A percentile compares a stretch with the other conserved stretches of the same genome.
Evolutionary conservation across 2,113 vertebrate species (phyloP).

Genomic region (Hippolais icterina): DNA sequence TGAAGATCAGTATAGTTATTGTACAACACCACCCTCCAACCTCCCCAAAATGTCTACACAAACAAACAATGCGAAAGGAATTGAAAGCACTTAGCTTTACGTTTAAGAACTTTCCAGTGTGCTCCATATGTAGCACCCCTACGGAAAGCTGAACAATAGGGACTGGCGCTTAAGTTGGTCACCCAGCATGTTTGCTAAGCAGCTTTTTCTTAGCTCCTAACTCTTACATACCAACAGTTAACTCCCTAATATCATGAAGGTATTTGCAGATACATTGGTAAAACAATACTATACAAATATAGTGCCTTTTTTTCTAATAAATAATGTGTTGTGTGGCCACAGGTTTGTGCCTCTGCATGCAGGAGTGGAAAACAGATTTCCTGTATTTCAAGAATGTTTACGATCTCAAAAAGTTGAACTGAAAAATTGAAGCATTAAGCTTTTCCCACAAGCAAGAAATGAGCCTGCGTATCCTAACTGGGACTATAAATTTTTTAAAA

Average conservation of each 20-base stretch:
- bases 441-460: neutral
- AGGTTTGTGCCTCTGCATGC: neutral
- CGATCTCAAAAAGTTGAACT: neutral
- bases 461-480: neutral
- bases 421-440: neutral
- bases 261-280: neutral
- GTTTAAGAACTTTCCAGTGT: neutral
- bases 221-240: neutral
- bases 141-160: neutral
- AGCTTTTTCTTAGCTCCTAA: neutral
- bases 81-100: neutral
- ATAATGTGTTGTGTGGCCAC: neutral
- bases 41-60: neutral
- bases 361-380: conserved; percentile 31
- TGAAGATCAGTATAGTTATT: neutral
- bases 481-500: neutral
- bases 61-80: neutral
- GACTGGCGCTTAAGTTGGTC: neutral
- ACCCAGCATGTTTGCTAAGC: neutral
- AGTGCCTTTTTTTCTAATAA: neutral
- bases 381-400: neutral
- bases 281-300: neutral
- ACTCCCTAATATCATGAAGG: neutral
- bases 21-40: neutral
- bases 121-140: neutral